Base-by-base conservation (phyloP, 2,888 invertebrate genomes). In the Aelia acuminata region DNA sequence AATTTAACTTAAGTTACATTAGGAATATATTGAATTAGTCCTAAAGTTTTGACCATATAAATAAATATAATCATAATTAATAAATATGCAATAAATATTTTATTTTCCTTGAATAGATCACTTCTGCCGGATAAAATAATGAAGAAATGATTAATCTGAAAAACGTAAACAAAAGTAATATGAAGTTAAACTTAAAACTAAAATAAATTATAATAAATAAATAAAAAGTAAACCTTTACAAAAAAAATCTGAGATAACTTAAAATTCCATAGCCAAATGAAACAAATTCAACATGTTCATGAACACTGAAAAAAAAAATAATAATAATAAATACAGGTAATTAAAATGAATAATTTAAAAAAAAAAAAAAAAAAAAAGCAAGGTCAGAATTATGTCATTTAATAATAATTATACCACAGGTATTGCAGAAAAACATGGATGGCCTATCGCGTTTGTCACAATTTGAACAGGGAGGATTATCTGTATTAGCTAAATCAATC, bases 391-490 rank as follows among this genome's bases (percentile, higher is more conserved):
- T 75, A 80, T 8, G 11, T 43, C 5, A 47, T 5, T 20, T 39
- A 43, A 4, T 3, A 13, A 43, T 39, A 13, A 31, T 26, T 20
- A 43, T 93, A 95, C 95, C 95, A 92, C 96, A 96, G 85, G 96
- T 96, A 92, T 95, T 95, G 93, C 96, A 96, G 93, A 95, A 96
- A 92, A 94, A 96, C 96, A 96, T 96, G 89, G 95, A 95, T 89
- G 93, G 92, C 90, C 94, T 93, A 91, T 95, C 94, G 39, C 94
- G 92, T 91, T 96, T 95, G 92, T 96, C 96, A 92, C 96, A 96
- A 92, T 96, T 96, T 90, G 96, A 95, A 92, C 96, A 96, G 11
- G 94, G 94, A 87, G 96, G 95, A 91, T 95, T 95, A 91, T 95
- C 95, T 90, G 95, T 95, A 91, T 95, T 94, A 0, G 95, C 94